phyloP scores from a whole-genome alignment of 2,888 invertebrate genomes.

The Idaea biselata region DNA sequence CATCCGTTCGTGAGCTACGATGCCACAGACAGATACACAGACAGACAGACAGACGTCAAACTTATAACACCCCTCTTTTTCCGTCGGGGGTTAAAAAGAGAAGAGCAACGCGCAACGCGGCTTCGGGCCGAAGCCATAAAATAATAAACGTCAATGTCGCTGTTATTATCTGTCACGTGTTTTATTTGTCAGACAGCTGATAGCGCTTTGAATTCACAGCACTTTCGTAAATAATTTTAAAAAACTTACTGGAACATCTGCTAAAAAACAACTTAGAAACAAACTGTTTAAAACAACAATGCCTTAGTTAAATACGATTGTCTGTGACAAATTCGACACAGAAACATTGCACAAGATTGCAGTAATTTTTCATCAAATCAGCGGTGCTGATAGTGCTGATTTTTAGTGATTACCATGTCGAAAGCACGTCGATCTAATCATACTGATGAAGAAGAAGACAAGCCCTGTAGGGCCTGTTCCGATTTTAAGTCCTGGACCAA shows the following conservation, averaged over 20 bases:
- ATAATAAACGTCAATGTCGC: constrained; percentile 11
- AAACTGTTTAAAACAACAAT: background rate
- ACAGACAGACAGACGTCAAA: too few relatives aligned
- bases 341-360: constrained; percentile 43
- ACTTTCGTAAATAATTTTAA: background rate
- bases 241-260: background rate
- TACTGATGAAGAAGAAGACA: constrained; percentile 65
- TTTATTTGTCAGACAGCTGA: constrained; percentile 2
- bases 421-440: constrained; percentile 30
- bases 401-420: constrained; percentile 46
- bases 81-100: too few relatives aligned
- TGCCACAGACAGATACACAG: too few relatives aligned
- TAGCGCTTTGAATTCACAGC: background rate
- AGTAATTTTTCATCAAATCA: constrained; percentile 2
- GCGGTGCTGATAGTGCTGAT: constrained; percentile 1
- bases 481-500: constrained; percentile 88
- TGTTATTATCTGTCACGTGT: constrained; percentile 18
- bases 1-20: too few relatives aligned
- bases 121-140: too few relatives aligned
- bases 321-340: background rate
- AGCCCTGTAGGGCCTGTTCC: constrained; percentile 85
- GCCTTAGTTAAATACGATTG: background rate
- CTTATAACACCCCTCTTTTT: too few relatives aligned
- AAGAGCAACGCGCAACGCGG: too few relatives aligned
- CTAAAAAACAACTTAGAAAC: background rate